Conservation (phyloP, 2,888 invertebrate genomes). For the Drosophila austrosaltans region DNA sequence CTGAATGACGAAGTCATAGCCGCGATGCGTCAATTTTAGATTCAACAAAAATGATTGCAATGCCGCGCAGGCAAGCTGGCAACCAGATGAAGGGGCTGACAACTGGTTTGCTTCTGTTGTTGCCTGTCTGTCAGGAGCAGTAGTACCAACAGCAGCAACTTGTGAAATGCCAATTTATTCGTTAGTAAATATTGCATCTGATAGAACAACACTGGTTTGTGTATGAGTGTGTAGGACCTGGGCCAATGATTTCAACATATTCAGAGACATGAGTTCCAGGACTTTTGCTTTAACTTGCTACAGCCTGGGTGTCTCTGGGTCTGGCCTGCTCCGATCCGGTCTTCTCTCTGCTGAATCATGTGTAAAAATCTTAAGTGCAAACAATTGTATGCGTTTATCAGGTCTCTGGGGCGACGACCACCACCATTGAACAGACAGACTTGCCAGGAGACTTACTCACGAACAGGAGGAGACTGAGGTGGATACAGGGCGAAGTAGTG, state of each 20-base stretch:
- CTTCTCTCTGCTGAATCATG: slow-evolving; percentile 80
- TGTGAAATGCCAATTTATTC: slow-evolving; percentile 80
- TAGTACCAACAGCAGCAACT: slow-evolving; percentile 48
- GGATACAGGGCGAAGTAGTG: background rate
- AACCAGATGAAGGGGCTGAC: slow-evolving; percentile 21
- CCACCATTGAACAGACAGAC: slow-evolving; percentile 71
- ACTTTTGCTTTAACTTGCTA: slow-evolving; percentile 45
- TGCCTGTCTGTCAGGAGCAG: slow-evolving; percentile 61
- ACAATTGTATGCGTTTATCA: slow-evolving; percentile 83
- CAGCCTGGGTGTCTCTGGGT: slow-evolving; percentile 29
- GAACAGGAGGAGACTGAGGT: slow-evolving; percentile 12
- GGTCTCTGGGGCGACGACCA: slow-evolving; percentile 81
- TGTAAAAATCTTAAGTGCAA: slow-evolving; percentile 84
- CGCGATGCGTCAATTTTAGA: slow-evolving; percentile 80
- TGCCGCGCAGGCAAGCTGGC: slow-evolving; percentile 44
- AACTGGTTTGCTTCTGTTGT: slow-evolving; percentile 43
- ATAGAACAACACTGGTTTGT: slow-evolving; percentile 66
- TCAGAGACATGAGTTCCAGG: slow-evolving; percentile 79
- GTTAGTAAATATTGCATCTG: slow-evolving; percentile 79
- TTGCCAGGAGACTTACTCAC: slow-evolving; percentile 11
- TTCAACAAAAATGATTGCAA: slow-evolving; percentile 79
- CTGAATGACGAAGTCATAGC: slow-evolving; percentile 78
- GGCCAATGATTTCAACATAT: slow-evolving; percentile 72
- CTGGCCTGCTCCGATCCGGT: slow-evolving; percentile 36
- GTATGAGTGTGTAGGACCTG: slow-evolving; percentile 24